These are phyloP conservation scores for Unio pictorum DNA, from an alignment of 2,888 invertebrate species.

Conservation along the genomic window DNA sequence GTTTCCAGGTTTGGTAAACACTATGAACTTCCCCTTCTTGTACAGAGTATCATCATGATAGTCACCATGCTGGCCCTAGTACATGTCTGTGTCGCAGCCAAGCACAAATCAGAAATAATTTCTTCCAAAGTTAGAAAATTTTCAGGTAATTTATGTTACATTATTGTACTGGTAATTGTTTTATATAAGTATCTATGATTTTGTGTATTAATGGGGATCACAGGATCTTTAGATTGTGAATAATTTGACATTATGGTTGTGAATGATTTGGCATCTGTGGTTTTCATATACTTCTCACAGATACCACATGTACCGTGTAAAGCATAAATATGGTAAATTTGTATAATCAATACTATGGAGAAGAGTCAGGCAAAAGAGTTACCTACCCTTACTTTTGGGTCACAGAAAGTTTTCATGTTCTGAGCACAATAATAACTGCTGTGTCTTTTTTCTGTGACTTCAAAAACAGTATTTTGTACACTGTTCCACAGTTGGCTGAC, in stretches of 20 bases:
- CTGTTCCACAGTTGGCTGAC: no score
- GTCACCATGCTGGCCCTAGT: slow-evolving; percentile 96
- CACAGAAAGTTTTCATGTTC: no score
- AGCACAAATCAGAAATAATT: slow-evolving; percentile 69
- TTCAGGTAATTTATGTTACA: slow-evolving; percentile 51
- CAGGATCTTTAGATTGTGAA: no score
- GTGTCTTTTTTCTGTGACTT: no score
- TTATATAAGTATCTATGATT: not conserved
- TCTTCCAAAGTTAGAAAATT: slow-evolving; percentile 57
- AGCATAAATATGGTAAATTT: no score
- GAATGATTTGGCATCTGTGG: not conserved
- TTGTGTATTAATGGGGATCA: not conserved
- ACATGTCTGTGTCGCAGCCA: slow-evolving; percentile 90
- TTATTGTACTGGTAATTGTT: not conserved
- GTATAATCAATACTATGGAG: no score
- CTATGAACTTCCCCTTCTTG: slow-evolving; percentile 93
- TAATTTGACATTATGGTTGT: not conserved
- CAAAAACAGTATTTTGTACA: no score
- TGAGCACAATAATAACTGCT: no score
- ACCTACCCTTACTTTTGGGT: no score
- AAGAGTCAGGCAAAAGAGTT: no score
- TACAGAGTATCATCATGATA: slow-evolving; percentile 98
- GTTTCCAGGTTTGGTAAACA: slow-evolving; percentile 95
- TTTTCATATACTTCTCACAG: no score
- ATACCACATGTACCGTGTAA: no score